Base-by-base conservation (phyloP, 2,113 vertebrate species). In the Chaetodon auriga region DNA sequence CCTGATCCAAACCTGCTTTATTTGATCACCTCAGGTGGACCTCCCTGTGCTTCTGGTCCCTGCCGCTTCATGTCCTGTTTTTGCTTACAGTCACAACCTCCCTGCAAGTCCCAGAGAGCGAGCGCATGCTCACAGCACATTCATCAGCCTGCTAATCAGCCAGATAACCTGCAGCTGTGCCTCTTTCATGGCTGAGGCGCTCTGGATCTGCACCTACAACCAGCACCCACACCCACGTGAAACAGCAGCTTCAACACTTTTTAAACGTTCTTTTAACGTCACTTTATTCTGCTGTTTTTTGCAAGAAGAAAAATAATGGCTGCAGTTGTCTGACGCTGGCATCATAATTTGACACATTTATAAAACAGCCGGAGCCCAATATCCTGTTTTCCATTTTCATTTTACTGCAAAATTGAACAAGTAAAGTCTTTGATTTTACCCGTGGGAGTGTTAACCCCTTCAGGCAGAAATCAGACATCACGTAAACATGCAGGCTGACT, bases 61-160 rank as follows among this genome's bases (percentile, higher is more conserved):
- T 5, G 46, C 1, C 43, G 48, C 49, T 38, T 13, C 69, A 9
- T 30, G 68, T 80, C 66, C 73, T 79, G 81, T 75, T 87, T 89
- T 30, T 46, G 30, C 12, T 80, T n/a, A 38, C 2, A 63, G 64
- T 70, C 54, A 11, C 23, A 54, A 19, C 36, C n/a, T 51, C 41
- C 13, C 43, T 51, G 41, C 54, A 57, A 41, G 68, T 63, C 65
- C 62, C 48, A 68, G 46, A 68, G 23, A 55, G 48, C 1, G 45
- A 66, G 36, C 0, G 1, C 65, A 41, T 2, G 4, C 21, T 70
- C 60, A 16, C 43, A 58, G 10, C 38, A 46, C 68, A 84, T 79
- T 74, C 55, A 74, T 68, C 54, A 53, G 43, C 1, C 41, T 43
- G 58, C 74, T 71, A 43, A 83, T n/a, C 85, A 80, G 71, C 48